phyloP scores from a whole-genome alignment of 2,888 invertebrate genomes.

The Auanema sp. region DNA sequence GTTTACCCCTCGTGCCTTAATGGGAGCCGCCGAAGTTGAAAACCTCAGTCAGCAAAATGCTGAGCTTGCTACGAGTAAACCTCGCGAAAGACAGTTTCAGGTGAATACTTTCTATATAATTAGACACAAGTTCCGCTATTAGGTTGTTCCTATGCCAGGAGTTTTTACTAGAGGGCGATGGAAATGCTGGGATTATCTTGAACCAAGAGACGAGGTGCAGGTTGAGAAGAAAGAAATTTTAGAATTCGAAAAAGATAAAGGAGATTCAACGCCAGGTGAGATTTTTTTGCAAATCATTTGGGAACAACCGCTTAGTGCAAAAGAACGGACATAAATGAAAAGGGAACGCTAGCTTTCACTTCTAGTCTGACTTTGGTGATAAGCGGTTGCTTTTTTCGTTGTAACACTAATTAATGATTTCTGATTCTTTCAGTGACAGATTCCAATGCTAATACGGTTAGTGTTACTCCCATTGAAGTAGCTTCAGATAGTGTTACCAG shows the following conservation, averaged over 20 bases:
- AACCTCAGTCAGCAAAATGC: slow-evolving; percentile 4
- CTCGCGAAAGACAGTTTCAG: slow-evolving; percentile 20
- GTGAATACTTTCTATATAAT: slow-evolving; percentile 9
- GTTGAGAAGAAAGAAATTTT: slow-evolving; percentile 12
- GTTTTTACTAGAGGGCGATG: slow-evolving; percentile 59
- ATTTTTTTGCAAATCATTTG: neutral
- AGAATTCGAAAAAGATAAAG: slow-evolving; percentile 14
- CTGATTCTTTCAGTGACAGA: no score
- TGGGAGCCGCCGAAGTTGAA: slow-evolving; percentile 22
- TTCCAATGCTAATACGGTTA: no score
- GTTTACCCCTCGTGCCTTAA: neutral
- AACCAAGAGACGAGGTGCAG: slow-evolving; percentile 5
- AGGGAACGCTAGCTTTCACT: neutral
- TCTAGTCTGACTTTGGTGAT: neutral
- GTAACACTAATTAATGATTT: no score
- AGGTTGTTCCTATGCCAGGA: slow-evolving; percentile 60
- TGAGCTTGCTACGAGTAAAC: slow-evolving; percentile 12
- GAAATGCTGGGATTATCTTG: slow-evolving; percentile 43
- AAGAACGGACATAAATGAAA: neutral
- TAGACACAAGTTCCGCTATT: neutral
- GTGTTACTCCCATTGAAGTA: no score
- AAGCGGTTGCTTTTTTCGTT: no score
- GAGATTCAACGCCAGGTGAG: neutral
- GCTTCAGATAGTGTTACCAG: no score
- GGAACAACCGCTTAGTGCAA: neutral